Percentiles rank a stretch among this genome's conserved stretches.
Evolutionary conservation across 1,140 invertebrate genomes (phyloP).

Genomic region (Drosophila melanica): DNA sequence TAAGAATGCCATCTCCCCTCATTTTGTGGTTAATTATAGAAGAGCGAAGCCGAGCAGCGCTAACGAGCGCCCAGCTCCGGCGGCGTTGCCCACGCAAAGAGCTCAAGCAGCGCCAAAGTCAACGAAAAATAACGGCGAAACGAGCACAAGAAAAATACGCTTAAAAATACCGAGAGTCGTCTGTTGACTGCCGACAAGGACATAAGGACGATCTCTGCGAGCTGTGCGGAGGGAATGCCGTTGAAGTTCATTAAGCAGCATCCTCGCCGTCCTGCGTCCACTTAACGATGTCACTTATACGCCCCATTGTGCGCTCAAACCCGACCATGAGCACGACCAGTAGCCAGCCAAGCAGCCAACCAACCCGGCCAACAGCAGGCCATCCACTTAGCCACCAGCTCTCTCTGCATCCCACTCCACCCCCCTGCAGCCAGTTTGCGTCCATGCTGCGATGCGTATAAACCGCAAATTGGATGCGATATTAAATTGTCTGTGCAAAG

Average conservation of each 20-base stretch:
- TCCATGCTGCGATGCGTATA: conserved; percentile 74
- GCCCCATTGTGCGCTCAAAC: conserved; percentile 74
- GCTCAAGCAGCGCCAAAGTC: conserved; percentile 10
- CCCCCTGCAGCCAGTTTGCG: neutral
- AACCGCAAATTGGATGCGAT: conserved; percentile 84
- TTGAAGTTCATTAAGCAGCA: conserved; percentile 79
- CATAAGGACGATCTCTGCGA: neutral
- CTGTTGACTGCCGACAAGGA: conserved; percentile 15
- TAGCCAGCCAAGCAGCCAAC: conserved; percentile 10
- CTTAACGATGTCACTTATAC: conserved; percentile 81
- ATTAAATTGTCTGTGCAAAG: conserved; percentile 84
- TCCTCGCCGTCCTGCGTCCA: conserved; percentile 61
- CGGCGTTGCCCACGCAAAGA: conserved; percentile 15
- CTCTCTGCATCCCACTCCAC: no score
- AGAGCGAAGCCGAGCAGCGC: conserved; percentile 53
- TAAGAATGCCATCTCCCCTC: conserved; percentile 62
- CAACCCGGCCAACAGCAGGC: conserved; percentile 26
- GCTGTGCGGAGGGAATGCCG: conserved; percentile 23
- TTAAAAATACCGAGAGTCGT: conserved; percentile 39
- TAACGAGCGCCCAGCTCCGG: conserved; percentile 53
- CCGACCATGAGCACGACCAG: conserved; percentile 35
- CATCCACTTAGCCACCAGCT: conserved; percentile 29
- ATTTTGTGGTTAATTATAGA: conserved; percentile 83
- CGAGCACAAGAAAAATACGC: conserved; percentile 33
- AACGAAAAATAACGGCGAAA: conserved; percentile 22